Evolutionary conservation across 2,888 invertebrate species (phyloP).

Genomic region (Gisinianus flammeolus): DNA sequence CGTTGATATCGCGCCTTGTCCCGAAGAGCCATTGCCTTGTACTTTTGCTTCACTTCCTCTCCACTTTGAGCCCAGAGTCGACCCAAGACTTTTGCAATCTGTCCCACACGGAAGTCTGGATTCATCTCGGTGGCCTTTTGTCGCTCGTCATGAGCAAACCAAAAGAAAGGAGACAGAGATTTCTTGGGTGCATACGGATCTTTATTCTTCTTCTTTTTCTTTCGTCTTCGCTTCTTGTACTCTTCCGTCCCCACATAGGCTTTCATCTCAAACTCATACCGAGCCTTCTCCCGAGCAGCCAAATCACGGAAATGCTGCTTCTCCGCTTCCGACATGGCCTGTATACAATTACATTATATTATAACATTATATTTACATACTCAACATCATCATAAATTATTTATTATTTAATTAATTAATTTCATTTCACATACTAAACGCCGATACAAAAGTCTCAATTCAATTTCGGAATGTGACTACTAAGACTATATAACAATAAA

Average conservation of each 20-base stretch:
- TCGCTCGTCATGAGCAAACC: slow-evolving; percentile 98
- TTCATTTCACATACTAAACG: too few species aligned
- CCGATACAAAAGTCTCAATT: background rate
- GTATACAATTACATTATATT: slow-evolving; percentile 54
- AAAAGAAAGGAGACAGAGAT: slow-evolving; percentile 97
- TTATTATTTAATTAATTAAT: too few species aligned
- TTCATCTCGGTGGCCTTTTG: slow-evolving; percentile 89
- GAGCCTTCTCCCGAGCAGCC: slow-evolving; percentile 96
- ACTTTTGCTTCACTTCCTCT: slow-evolving; percentile 83
- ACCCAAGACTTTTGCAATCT: slow-evolving; percentile 94
- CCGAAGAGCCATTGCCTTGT: slow-evolving; percentile 91
- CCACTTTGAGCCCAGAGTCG: slow-evolving; percentile 90
- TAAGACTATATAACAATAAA: too few species aligned
- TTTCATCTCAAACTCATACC: slow-evolving; percentile 95
- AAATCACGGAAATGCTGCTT: slow-evolving; percentile 98
- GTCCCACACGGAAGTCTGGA: slow-evolving; percentile 94
- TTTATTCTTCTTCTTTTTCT: slow-evolving; percentile 69
- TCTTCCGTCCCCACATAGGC: slow-evolving; percentile 91
- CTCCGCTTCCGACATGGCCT: slow-evolving; percentile 98
- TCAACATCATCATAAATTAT: background rate
- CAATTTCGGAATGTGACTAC: background rate
- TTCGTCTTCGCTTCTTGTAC: slow-evolving; percentile 79
- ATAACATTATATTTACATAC: background rate
- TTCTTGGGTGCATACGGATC: slow-evolving; percentile 99
- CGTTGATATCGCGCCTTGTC: slow-evolving; percentile 94